Evolutionary conservation across 2,797 vertebrate genomes (phyloP), one percentile per base, ranked within the genome.

Genomic region (Columba guinea): DNA sequence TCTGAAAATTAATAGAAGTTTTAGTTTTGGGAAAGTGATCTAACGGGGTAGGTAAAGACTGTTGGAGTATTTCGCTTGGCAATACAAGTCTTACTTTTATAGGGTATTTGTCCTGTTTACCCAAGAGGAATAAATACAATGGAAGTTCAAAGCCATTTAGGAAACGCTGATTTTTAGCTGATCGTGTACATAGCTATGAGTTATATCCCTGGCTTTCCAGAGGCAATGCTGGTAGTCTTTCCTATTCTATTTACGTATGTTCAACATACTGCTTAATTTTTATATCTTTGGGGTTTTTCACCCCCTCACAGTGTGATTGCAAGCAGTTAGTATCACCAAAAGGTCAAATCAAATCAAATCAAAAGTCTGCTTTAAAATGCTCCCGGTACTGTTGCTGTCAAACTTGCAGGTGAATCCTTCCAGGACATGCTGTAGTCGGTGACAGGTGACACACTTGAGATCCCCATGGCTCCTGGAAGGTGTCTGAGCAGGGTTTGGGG

Each of bases 51-150:
- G 87, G 74, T 65, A 52, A 65, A 91, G 90, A 28, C 78, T 27
- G 13, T 19, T 79, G 34, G 52, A 85, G 35, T 81, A 41, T 79
- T 87, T 93, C 30, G 18, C 62, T 84, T 96, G 79, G 83, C 84
- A 37, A 21, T 65, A 35, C 27, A 46, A 73, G 71, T 30, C 6
- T 2, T 46, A 26, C 34, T 91, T 94, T 84, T 60, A 28, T 34
- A 60, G 28, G 21, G 14, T 76, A 32, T 75, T 88, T 96, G 77
- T 93, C 85, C 49, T 87, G 37, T 91, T 94, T 63, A 91, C 78
- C 48, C 70, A 52, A 63, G 89, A 89, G 87, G 75, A 93, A 74
- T 89, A 89, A 94, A 87, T 93, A 73, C 82, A 84, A 24, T 39
- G 64, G 46, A 71, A 71, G 26, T 78, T 92, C 65, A 88, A 59